Conservation (phyloP, 2,797 vertebrate species). For the Tauraco hartlaubi region DNA sequence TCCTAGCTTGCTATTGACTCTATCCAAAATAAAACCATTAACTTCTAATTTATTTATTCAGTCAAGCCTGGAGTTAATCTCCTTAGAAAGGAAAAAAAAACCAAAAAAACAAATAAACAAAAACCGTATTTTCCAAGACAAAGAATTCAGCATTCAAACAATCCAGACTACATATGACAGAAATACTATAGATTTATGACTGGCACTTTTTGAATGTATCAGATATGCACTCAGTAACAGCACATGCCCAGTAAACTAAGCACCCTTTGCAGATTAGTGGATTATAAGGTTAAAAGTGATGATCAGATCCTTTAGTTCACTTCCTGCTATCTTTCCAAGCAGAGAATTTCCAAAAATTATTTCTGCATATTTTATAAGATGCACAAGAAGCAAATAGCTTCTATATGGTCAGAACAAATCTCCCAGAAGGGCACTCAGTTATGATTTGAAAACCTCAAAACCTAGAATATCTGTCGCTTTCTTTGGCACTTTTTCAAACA, state of each 20-base stretch:
- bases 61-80: not conserved
- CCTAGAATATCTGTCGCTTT: not conserved
- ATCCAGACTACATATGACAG: not conserved
- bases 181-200: not conserved
- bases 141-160: constrained; percentile 5
- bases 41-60: constrained; percentile 17
- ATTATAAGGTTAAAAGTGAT: not conserved
- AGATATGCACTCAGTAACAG: not conserved
- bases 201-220: not conserved
- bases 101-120: not conserved
- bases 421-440: not conserved
- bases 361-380: not conserved
- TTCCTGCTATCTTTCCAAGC: not conserved
- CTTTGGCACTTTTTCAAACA: not conserved
- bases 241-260: not conserved
- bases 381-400: not conserved
- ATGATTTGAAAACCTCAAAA: not conserved
- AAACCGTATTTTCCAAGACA: not conserved
- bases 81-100: not conserved
- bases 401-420: not conserved
- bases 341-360: not conserved
- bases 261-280: not conserved
- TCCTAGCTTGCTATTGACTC: not conserved
- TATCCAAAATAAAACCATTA: not conserved
- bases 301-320: not conserved